Evolutionary conservation across 1,140 invertebrate genomes (phyloP).

Genomic region (Caenorhabditis inopinata): DNA sequence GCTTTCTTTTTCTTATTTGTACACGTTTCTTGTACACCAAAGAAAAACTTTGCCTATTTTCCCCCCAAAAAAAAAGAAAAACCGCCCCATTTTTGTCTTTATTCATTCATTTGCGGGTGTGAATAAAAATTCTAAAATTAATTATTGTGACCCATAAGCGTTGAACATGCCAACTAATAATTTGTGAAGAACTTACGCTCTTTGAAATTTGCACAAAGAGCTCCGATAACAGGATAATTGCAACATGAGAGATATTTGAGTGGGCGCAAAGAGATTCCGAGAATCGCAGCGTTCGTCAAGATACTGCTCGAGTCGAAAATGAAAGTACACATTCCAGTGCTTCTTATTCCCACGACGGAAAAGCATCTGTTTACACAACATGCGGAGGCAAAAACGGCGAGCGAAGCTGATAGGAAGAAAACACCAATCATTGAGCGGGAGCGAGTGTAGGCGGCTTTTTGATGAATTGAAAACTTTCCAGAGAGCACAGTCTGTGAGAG

Average conservation of each 20-base stretch:
- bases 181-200: not conserved
- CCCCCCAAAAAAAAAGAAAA: conserved; percentile 20
- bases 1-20: not conserved
- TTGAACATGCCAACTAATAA: not conserved
- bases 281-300: conserved; percentile 28
- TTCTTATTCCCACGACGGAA: conserved; percentile 11
- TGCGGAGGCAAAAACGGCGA: not conserved
- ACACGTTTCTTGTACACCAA: not conserved
- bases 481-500: no score
- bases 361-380: conserved; percentile 29
- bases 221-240: no score
- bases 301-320: not conserved
- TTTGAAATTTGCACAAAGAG: no score
- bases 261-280: conserved; percentile 21
- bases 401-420: conserved; percentile 24
- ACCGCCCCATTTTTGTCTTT: conserved; percentile 14
- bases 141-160: no score
- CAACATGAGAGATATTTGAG: conserved; percentile 14
- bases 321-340: conserved; percentile 4
- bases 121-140: conserved; percentile 20
- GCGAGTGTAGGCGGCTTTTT: not conserved
- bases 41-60: not conserved
- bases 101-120: conserved; percentile 25
- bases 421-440: not conserved
- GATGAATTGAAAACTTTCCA: no score